Conservation (phyloP, 2,888 invertebrate genomes). For the Xestia xanthographa region DNA sequence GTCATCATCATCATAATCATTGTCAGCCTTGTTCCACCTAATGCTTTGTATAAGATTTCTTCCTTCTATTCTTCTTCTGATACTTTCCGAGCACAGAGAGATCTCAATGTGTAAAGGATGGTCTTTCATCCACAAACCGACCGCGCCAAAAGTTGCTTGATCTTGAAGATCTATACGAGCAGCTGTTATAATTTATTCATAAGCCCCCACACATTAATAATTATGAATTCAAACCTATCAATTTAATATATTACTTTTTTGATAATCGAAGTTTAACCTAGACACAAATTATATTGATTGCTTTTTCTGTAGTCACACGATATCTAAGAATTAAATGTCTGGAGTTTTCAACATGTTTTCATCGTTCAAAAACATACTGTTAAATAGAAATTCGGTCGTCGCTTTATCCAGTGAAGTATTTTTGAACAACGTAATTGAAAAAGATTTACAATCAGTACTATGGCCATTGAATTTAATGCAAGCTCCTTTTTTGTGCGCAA, state of each 20-base stretch:
- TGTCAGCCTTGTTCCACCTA: too few species aligned
- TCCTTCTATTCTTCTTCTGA: too few species aligned
- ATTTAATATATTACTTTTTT: neutral
- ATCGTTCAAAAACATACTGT: neutral
- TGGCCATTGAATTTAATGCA: constrained; percentile 43
- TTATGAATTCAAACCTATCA: neutral
- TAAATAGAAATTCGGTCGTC: constrained; percentile 1
- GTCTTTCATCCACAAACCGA: neutral
- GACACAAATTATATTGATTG: neutral
- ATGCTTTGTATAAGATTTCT: too few species aligned
- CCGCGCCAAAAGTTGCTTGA: neutral
- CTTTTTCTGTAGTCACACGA: neutral
- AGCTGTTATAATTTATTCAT: neutral
- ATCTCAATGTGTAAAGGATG: neutral
- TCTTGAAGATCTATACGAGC: neutral
- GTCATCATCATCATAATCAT: too few species aligned
- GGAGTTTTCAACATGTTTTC: neutral
- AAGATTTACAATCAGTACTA: constrained; percentile 37
- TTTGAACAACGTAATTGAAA: neutral
- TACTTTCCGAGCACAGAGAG: neutral
- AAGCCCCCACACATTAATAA: neutral
- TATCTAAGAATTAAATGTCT: neutral
- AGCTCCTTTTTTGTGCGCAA: constrained; percentile 7
- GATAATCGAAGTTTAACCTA: neutral
- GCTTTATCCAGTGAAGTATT: neutral